phyloP scores from a whole-genome alignment of 1,140 invertebrate genomes.

The Augochlora pura region DNA sequence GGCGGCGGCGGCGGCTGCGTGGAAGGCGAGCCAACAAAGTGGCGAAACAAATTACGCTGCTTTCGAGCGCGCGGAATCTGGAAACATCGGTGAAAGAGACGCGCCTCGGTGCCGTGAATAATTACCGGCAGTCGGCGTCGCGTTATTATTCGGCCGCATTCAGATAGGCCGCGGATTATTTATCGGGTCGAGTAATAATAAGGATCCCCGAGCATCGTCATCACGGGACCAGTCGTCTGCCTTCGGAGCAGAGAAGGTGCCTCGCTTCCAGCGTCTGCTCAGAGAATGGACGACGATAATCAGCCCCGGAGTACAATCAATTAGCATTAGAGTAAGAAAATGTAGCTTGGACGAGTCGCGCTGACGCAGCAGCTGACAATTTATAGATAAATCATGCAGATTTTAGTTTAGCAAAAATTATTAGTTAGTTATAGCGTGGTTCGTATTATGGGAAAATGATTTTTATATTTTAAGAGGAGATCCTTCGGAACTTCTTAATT shows the following conservation, averaged over 20 bases:
- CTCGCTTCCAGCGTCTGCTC: neutral
- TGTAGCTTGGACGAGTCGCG: no score
- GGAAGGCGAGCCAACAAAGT: constrained; percentile 5
- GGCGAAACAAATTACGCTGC: neutral
- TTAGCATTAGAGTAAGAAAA: neutral
- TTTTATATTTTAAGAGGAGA: no score
- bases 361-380: no score
- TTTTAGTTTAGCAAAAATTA: no score
- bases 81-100: constrained; percentile 13
- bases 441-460: no score
- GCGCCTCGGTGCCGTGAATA: constrained; percentile 12
- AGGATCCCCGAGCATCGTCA: neutral
- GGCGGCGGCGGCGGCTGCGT: neutral
- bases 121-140: constrained; percentile 3
- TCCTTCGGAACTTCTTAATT: no score
- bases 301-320: neutral
- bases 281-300: neutral
- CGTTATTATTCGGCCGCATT: constrained; percentile 12
- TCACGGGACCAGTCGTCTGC: neutral
- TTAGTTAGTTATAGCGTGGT: no score
- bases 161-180: neutral
- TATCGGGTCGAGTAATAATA: constrained; percentile 19
- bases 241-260: neutral
- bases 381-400: no score
- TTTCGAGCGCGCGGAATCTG: constrained; percentile 35